Base-by-base conservation (phyloP, 2,797 vertebrate genomes). In the Xiphorhynchus erythropygius region DNA sequence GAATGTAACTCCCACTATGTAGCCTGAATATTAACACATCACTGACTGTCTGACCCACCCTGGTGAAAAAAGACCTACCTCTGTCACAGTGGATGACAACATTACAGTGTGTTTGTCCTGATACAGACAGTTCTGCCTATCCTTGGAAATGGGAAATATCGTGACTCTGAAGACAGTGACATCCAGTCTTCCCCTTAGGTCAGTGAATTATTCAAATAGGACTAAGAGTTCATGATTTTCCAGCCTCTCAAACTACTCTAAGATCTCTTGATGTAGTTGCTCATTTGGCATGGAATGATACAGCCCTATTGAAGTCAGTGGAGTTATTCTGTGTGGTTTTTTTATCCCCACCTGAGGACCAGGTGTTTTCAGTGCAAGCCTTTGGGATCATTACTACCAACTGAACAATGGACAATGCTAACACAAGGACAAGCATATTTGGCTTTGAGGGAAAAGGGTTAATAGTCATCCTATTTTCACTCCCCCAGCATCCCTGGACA, bases 291-390 rank as follows among this genome's bases (percentile, higher is more conserved):
- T 77, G 59, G 77, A 80, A 68, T 9, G 41, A 39, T 49, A 79
- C 30, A 53, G 37, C 18, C 75, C 32, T 63, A 39, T 21, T 39
- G 17, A 76, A 84, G 28, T 50, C 53, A 25, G 42, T 64, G 64
- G 50, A 92, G 60, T 53, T 67, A n/a, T 55, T 84, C 67, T 65
- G 24, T 8, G 53, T 55, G 46, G 79, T 11, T 0, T 81, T 91
- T 71, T 69, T 57, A 39, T 65, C 28, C 37, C 18, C 81, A 89
- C 44, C 30, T 89, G 86, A 79, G 78, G 68, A 89, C 89, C 70
- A 68, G 30, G 24, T 83, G 44, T 84, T 84, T 47, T 80, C 32
- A 56, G n/a, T 63, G 24, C 24, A 88, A 92, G 59, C 25, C 32
- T 67, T 50, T 46, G 50, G 67, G 56, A 88, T 15, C 14, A 9